Evolutionary conservation across 2,113 vertebrate species (phyloP).

Genomic region (Ahaetulla prasina): DNA sequence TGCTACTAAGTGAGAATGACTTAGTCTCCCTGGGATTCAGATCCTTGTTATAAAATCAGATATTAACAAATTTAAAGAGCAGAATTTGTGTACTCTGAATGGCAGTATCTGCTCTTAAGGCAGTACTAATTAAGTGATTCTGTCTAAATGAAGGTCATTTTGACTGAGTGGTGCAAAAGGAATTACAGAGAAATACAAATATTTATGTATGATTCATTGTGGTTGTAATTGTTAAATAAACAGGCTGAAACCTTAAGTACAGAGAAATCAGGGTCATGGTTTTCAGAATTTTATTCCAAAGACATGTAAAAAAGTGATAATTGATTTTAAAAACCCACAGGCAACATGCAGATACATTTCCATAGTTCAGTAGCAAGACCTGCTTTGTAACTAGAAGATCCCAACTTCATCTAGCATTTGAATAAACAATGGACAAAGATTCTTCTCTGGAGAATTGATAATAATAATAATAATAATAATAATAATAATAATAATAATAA

Average conservation of each 20-base stretch:
- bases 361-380: too few species aligned
- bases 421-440: not conserved
- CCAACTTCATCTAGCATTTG: not conserved
- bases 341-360: not conserved
- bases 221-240: not conserved
- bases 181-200: not conserved
- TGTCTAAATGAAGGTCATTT: constrained; percentile 45
- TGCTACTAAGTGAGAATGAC: constrained; percentile 55
- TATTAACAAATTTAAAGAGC: constrained; percentile 62
- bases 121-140: constrained; percentile 48
- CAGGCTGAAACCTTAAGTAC: not conserved
- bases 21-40: constrained; percentile 53
- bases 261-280: constrained; percentile 19
- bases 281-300: not conserved
- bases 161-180: constrained; percentile 29
- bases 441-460: not conserved
- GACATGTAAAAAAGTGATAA: not conserved
- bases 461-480: too few species aligned
- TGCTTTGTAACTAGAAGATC: not conserved
- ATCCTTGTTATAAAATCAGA: constrained; percentile 60
- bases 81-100: constrained; percentile 36
- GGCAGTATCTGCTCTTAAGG: constrained; percentile 46
- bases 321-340: not conserved
- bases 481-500: too few species aligned
- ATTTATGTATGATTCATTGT: not conserved